Evolutionary conservation across 1,140 invertebrate species (phyloP), one percentile per base, ranked within the genome.

Genomic region (Platyscapa corneri): DNA sequence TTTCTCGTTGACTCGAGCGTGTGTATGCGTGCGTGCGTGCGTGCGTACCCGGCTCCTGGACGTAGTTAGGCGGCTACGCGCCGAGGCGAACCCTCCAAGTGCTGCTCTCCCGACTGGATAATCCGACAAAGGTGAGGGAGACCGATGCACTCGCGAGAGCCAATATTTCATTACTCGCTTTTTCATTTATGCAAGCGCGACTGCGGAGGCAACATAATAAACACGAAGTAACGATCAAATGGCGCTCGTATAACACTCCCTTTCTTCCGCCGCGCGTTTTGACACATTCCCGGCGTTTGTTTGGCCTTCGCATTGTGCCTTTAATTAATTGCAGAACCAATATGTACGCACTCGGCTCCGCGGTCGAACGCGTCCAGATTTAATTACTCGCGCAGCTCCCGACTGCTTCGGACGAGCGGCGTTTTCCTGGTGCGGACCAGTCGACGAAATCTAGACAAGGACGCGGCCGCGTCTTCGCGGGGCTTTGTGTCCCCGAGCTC

Each of bases 1-100:
- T 2, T 53, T 53, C 16, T 8, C 88, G 90, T 88, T 88, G 88
- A 87, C 82, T 81, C 87, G 86, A 88, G 56, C 76, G 84, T 77
- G 18, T 3, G n/a, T 18, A 3, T 7, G 0, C 30, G 1, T 20
- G 20, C 18, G 30, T 14, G 65, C 16, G n/a, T n/a, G n/a, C n/a
- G n/a, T n/a, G n/a, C n/a, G n/a, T n/a, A n/a, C n/a, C n/a, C n/a
- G n/a, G n/a, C n/a, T n/a, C n/a, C n/a, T 67, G 77, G 90, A 91
- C 49, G 49, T 12, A 53, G 49, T 53, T 53, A 53, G 18, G 49
- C 18, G 18, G 49, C 8, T 53, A 53, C 7, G 49, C 18, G 18
- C n/a, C n/a, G n/a, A n/a, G 18, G 12, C 56, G 56, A 32, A 74
- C 70, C 70, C 37, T 39, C 53, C 16, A 60, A n/a, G 20, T 30